phyloP scores from a whole-genome alignment of 2,888 invertebrate species.

The Ethmia dodecea region DNA sequence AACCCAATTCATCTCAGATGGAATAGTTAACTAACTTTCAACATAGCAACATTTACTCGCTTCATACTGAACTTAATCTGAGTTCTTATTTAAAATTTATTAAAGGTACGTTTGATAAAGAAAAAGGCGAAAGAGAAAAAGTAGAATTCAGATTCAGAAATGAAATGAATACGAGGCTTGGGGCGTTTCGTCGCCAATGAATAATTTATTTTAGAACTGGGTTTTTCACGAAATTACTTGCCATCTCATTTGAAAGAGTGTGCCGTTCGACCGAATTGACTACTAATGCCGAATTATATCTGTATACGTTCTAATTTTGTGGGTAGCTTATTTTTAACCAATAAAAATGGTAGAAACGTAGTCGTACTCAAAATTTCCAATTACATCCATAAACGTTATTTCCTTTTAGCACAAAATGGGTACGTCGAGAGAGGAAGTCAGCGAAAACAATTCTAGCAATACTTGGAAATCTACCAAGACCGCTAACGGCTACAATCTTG shows the following conservation, averaged over 20 bases:
- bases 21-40: slow-evolving; percentile 21
- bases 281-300: slow-evolving; percentile 34
- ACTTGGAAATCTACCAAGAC: too few relatives aligned
- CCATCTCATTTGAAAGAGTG: slow-evolving; percentile 65
- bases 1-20: slow-evolving; percentile 11
- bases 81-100: slow-evolving; percentile 71
- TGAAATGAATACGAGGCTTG: slow-evolving; percentile 74
- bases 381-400: too few relatives aligned
- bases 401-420: too few relatives aligned
- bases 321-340: too few relatives aligned
- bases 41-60: slow-evolving; percentile 25
- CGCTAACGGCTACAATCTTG: too few relatives aligned
- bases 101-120: slow-evolving; percentile 64
- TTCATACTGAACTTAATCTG: slow-evolving; percentile 54
- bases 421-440: too few relatives aligned
- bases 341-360: too few relatives aligned
- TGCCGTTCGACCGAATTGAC: slow-evolving; percentile 40
- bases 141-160: slow-evolving; percentile 72
- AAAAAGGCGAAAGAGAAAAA: slow-evolving; percentile 59
- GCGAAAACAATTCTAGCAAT: too few relatives aligned
- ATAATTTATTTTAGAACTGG: slow-evolving; percentile 75
- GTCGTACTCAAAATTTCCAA: too few relatives aligned
- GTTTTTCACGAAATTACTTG: slow-evolving; percentile 72
- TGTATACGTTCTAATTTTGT: too few relatives aligned
- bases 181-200: slow-evolving; percentile 75